phyloP scores from a whole-genome alignment of 2,797 vertebrate genomes.

The Pseudocheirus occidentalis region DNA sequence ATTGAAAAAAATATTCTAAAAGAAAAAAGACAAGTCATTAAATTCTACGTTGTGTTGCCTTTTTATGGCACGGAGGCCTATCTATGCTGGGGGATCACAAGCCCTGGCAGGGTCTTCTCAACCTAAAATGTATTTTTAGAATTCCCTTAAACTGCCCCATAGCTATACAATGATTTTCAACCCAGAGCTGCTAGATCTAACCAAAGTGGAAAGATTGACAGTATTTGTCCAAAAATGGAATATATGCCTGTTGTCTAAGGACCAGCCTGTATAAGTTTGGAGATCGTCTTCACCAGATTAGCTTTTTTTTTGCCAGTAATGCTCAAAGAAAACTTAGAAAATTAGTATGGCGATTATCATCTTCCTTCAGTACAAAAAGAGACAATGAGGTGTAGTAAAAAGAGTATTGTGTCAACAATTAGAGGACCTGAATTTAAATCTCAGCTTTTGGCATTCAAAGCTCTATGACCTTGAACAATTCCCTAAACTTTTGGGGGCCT shows the following conservation, averaged over 20 bases:
- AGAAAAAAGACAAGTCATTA: neutral
- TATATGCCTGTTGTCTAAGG: too few species aligned
- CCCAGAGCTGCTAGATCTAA: too few species aligned
- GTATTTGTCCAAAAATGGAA: too few species aligned
- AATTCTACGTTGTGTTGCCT: neutral
- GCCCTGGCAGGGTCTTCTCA: neutral
- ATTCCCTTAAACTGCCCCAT: neutral
- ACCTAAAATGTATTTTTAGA: neutral
- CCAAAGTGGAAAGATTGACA: too few species aligned
- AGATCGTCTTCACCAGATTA: too few species aligned
- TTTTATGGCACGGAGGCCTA: neutral
- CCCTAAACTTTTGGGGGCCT: neutral
- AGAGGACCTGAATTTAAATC: neutral
- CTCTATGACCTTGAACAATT: neutral
- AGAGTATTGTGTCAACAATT: neutral
- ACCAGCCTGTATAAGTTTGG: too few species aligned
- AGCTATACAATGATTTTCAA: too few species aligned
- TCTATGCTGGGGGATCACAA: neutral
- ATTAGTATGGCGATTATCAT: neutral
- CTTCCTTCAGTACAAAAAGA: neutral
- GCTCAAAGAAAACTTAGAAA: neutral
- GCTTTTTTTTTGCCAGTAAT: neutral
- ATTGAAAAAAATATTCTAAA: too few species aligned
- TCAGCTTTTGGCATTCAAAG: neutral
- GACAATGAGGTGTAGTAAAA: neutral